Conservation (phyloP, 2,113 vertebrate species). For the Trachemys scripta region DNA sequence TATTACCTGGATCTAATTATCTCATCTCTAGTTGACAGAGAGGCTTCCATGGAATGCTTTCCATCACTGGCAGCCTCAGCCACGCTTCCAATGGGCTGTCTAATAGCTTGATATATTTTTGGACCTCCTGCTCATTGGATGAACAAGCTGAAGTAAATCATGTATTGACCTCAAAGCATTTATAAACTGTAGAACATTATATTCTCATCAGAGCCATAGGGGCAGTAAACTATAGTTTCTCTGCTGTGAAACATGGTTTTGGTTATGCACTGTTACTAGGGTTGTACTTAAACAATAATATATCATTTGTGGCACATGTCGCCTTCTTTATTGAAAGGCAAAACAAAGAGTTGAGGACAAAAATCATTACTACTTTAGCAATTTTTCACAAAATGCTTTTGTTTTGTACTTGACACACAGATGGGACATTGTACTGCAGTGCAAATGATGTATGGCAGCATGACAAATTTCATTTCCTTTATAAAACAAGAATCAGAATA, state of each 20-base stretch:
- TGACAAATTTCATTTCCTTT: slow-evolving; percentile 92
- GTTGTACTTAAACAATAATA: slow-evolving; percentile 91
- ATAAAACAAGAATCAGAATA: slow-evolving; percentile 84
- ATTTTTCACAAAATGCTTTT: slow-evolving; percentile 99
- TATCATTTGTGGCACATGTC: slow-evolving; percentile 93
- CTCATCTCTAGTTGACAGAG: slow-evolving; percentile 85
- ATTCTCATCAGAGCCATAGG: slow-evolving; percentile 94
- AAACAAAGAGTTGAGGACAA: slow-evolving; percentile 98
- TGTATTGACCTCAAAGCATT: slow-evolving; percentile 96
- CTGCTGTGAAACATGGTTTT: slow-evolving; percentile 95
- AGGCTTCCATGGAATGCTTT: slow-evolving; percentile 79
- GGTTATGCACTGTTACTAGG: slow-evolving; percentile 91
- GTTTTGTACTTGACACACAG: slow-evolving; percentile 90
- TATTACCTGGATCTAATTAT: slow-evolving; percentile 92
- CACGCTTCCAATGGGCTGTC: slow-evolving; percentile 86
- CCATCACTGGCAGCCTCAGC: slow-evolving; percentile 81
- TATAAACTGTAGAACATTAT: slow-evolving; percentile 93
- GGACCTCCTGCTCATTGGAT: slow-evolving; percentile 88
- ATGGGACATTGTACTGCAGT: slow-evolving; percentile 84
- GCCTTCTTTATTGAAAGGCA: slow-evolving; percentile 98
- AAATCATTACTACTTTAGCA: slow-evolving; percentile 97
- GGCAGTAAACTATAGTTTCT: slow-evolving; percentile 94
- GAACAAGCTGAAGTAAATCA: slow-evolving; percentile 94
- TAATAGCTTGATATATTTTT: slow-evolving; percentile 89
- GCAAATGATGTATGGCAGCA: slow-evolving; percentile 90